Evolutionary conservation across 37 sponge, comb jelly and placozoan species (phyloP), one percentile per base, ranked within the genome.

Genomic region (Hexactinellida sp.): DNA sequence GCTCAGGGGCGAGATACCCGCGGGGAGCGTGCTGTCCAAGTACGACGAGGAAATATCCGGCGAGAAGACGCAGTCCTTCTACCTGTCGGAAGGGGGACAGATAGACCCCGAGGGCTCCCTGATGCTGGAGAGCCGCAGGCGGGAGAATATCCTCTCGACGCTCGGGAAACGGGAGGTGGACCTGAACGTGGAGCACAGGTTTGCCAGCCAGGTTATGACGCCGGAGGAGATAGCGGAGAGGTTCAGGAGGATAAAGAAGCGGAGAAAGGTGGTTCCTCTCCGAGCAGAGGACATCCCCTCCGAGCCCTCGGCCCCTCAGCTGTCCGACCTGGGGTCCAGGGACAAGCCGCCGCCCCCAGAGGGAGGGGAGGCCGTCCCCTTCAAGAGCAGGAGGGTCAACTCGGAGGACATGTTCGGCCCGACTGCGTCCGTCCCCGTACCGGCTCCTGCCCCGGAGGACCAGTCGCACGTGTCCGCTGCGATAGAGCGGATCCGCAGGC

Each of bases 31-130:
- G 19, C 76, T 63, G 3, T 23, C 76, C 34, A 94, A 97, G 84
- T 94, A 97, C 83, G 92, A 97, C 87, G 95, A 97, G 55, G 95
- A 93, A 82, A 93, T 94, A 39, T 89, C 94, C 35, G 95, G 93
- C 52, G 90, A 86, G 52, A 93, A 91, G 89, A 90, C 89, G 38
- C 55, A 84, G 36, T 84, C 90, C 0, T 92, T 97, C 34, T n/a
- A 63, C 76, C 34, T 63, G 76, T 63, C 76, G 5, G 30, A 10
- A 7, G 34, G 13, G 19, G 76, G 76, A 63, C 76, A 63, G 76
- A 5, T 63, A n/a, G 76, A 63, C 76, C 3, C 30, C 25, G 30
- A 63, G 19, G 13, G 76, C 76, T 63, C 28, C 34, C 1, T 10
- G 5, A 7, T 25, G 34, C 76, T 32, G 34, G 76, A 10, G 21